These are phyloP conservation scores for Silurus meridionalis DNA, from an alignment of 2,113 vertebrate genomes.

Conservation along the genomic window DNA sequence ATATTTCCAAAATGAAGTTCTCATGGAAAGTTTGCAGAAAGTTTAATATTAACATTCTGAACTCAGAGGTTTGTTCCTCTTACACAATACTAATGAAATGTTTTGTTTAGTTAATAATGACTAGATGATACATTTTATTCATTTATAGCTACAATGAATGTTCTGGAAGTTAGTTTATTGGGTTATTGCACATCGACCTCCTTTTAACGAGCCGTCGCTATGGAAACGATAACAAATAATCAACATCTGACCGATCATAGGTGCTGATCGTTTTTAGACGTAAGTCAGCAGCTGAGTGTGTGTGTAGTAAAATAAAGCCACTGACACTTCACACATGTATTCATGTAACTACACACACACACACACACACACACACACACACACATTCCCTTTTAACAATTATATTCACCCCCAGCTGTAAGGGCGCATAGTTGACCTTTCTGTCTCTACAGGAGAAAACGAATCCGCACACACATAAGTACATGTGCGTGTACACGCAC, in stretches of 20 bases:
- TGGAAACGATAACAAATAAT: not conserved
- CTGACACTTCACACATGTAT: slow-evolving; percentile 36
- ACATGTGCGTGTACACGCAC: not conserved
- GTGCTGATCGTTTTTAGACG: not conserved
- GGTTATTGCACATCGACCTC: not conserved
- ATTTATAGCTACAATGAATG: not conserved
- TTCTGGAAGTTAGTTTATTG: not conserved
- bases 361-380: slow-evolving; percentile 23
- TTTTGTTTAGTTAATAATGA: not conserved
- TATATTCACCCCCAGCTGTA: slow-evolving; percentile 38
- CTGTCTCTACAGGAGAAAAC: slow-evolving; percentile 25
- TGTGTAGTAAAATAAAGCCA: not conserved
- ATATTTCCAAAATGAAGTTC: no score
- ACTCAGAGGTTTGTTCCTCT: no score
- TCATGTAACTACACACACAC: slow-evolving; percentile 33
- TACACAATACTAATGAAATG: no score
- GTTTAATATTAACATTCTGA: no score
- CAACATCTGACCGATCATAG: not conserved
- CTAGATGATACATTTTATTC: not conserved
- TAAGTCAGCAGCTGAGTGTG: not conserved
- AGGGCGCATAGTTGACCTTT: slow-evolving; percentile 52
- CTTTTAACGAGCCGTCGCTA: not conserved
- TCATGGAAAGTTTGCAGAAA: no score
- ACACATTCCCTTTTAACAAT: slow-evolving; percentile 19
- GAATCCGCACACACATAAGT: not conserved